Evolutionary conservation across 2,888 invertebrate species (phyloP).

Genomic region (Scaptomyza polygonia): DNA sequence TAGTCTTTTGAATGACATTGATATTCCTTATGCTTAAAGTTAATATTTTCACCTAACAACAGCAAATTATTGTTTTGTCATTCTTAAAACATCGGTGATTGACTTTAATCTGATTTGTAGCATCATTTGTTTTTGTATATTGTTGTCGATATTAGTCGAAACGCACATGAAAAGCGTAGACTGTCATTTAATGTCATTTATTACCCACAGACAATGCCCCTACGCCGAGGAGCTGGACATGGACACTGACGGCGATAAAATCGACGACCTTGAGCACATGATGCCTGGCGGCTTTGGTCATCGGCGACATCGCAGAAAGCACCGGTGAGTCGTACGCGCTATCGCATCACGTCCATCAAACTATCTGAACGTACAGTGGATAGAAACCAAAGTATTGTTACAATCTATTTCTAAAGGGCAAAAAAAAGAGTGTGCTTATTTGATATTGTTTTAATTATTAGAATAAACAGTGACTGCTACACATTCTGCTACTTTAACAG

Average conservation of each 20-base stretch:
- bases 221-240: slow-evolving; percentile 84
- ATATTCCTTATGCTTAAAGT: no score
- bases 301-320: slow-evolving; percentile 84
- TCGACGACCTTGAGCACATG: slow-evolving; percentile 84
- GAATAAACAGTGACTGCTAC: background rate
- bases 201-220: slow-evolving; percentile 82
- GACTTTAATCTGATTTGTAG: background rate
- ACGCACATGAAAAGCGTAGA: slow-evolving; percentile 25
- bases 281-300: slow-evolving; percentile 81
- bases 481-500: background rate
- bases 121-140: background rate
- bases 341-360: slow-evolving; percentile 46
- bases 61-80: no score
- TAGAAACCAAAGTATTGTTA: background rate
- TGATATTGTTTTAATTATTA: no score
- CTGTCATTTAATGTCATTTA: slow-evolving; percentile 59
- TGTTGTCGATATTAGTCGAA: background rate
- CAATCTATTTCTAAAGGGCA: background rate
- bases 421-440: no score
- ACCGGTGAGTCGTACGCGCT: slow-evolving; percentile 81
- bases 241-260: slow-evolving; percentile 83
- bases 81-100: background rate
- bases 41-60: no score
- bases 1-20: no score
- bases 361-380: slow-evolving; percentile 26